These are phyloP conservation scores for Acanthis flammea DNA, from an alignment of 2,797 vertebrate species.

Conservation along the genomic window DNA sequence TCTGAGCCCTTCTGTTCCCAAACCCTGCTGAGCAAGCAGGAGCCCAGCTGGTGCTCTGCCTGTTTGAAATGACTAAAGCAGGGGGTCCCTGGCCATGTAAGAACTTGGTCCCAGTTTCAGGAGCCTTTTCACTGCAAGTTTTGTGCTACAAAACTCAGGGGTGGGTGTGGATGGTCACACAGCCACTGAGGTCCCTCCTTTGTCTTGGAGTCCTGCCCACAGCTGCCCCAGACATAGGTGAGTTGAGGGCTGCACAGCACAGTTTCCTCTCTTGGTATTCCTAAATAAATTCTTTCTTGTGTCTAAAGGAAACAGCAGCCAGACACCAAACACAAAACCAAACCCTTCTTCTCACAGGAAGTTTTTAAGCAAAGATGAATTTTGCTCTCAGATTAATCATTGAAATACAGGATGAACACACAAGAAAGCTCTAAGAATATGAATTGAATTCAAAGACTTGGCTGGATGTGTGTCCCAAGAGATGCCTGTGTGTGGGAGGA, in stretches of 20 bases:
- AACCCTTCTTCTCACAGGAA: neutral
- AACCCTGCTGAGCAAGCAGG: neutral
- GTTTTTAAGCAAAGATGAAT: neutral
- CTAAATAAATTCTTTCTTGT: neutral
- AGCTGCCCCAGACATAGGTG: neutral
- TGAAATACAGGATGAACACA: neutral
- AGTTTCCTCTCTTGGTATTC: neutral
- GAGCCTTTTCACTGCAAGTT: fast-evolving
- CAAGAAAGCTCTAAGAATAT: neutral
- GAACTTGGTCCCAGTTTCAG: neutral
- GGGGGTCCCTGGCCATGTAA: fast-evolving
- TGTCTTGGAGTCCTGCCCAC: too few relatives aligned
- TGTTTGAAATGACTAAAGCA: neutral
- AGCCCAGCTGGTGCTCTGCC: neutral
- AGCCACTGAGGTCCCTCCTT: neutral
- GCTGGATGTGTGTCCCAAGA: neutral
- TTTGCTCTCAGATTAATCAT: neutral
- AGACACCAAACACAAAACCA: neutral
- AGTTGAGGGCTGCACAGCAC: fast-evolving
- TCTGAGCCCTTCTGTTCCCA: neutral
- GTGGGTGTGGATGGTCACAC: fast-evolving
- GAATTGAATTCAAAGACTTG: neutral
- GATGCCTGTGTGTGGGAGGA: neutral
- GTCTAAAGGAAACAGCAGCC: neutral
- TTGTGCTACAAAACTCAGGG: neutral